phyloP scores from a whole-genome alignment of 53 echinoderm and acorn worm species.

The Echinarachnius parma region DNA sequence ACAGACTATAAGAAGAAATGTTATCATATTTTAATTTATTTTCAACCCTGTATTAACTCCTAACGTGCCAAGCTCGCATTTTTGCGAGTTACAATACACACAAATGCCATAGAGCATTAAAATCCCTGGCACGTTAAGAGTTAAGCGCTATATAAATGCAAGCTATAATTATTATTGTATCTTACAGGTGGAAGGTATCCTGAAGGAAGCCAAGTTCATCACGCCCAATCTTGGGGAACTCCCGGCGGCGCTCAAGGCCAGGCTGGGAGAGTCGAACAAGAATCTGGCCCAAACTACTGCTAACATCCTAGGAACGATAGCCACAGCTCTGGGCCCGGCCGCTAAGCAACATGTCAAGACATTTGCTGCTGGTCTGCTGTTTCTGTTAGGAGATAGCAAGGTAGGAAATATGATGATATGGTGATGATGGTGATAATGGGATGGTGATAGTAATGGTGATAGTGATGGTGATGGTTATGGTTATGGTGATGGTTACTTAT shows the following conservation, averaged over 20 bases:
- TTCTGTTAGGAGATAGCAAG: slow-evolving; percentile 84
- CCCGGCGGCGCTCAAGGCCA: slow-evolving; percentile 60
- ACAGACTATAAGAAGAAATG: too few relatives aligned
- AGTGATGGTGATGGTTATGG: too few relatives aligned
- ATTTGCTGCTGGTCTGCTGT: slow-evolving; percentile 71
- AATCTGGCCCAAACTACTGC: slow-evolving; percentile 62
- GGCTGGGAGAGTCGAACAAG: slow-evolving; percentile 89
- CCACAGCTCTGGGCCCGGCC: slow-evolving; percentile 78
- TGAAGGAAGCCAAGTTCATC: slow-evolving; percentile 85
- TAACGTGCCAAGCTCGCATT: too few relatives aligned
- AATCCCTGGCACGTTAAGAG: too few relatives aligned
- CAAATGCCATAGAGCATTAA: too few relatives aligned
- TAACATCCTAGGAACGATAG: slow-evolving; percentile 69
- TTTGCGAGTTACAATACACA: too few relatives aligned
- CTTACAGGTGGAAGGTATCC: slow-evolving; percentile 64
- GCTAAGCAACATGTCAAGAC: slow-evolving; percentile 68
- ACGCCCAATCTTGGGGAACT: slow-evolving; percentile 87
- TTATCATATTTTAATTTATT: too few relatives aligned
- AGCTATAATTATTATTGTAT: not conserved
- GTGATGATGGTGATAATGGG: too few relatives aligned
- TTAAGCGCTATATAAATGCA: not conserved
- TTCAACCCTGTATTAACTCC: too few relatives aligned
- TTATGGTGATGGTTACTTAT: too few relatives aligned
- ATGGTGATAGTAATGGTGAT: too few relatives aligned
- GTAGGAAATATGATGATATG: too few relatives aligned